These are phyloP conservation scores for Ctenosaura bakeri DNA, from an alignment of 2,797 vertebrate species.

Conservation along the genomic window DNA sequence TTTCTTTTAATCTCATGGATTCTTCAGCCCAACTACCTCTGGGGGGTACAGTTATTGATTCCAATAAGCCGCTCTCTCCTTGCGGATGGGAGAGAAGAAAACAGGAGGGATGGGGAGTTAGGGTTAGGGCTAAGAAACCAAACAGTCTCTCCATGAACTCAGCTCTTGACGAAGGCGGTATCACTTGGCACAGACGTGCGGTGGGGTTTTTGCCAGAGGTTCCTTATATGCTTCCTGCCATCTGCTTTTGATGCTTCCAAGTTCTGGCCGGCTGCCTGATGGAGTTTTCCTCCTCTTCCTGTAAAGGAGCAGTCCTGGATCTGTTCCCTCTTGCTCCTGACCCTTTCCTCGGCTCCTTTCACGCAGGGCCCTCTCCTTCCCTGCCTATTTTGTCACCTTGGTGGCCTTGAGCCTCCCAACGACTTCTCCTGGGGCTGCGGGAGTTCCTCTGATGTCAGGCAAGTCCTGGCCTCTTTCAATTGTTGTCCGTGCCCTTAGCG, in stretches of 20 bases:
- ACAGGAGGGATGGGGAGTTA: slow-evolving; percentile 47
- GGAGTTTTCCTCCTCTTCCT: slow-evolving; percentile 83
- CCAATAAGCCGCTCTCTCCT: not conserved
- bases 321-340: slow-evolving; percentile 78
- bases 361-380: slow-evolving; percentile 66
- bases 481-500: slow-evolving; percentile 82
- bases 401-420: slow-evolving; percentile 76
- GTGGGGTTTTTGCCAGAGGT: slow-evolving; percentile 75
- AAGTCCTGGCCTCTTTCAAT: slow-evolving; percentile 73
- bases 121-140: not conserved
- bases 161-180: slow-evolving; percentile 76
- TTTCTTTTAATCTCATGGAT: too few relatives aligned
- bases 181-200: slow-evolving; percentile 73
- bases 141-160: slow-evolving; percentile 65
- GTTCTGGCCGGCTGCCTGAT: slow-evolving; percentile 78
- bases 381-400: slow-evolving; percentile 63
- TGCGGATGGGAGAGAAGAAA: too few relatives aligned
- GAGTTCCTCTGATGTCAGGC: slow-evolving; percentile 83
- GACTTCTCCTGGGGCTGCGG: slow-evolving; percentile 77
- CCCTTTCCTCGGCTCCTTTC: slow-evolving; percentile 77
- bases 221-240: slow-evolving; percentile 83
- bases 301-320: slow-evolving; percentile 77
- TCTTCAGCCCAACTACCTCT: too few relatives aligned
- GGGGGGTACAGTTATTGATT: too few relatives aligned
- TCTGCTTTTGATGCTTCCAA: slow-evolving; percentile 83